Evolutionary conservation across 2,797 vertebrate genomes (phyloP).

Genomic region (Sylvia borin): DNA sequence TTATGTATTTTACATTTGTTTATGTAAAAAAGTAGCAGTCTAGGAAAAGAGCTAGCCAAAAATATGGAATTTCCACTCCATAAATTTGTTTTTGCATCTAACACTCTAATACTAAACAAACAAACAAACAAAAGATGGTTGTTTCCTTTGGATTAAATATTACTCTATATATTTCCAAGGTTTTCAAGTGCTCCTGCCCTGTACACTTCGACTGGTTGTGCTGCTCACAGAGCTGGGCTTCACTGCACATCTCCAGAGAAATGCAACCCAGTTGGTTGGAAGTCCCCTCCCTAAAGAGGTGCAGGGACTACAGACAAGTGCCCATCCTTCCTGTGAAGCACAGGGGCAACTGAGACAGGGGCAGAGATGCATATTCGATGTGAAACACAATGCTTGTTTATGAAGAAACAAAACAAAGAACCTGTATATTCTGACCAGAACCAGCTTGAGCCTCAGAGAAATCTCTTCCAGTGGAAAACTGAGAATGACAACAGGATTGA

Average conservation of each 20-base stretch:
- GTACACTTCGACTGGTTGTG: background rate
- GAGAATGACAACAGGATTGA: background rate
- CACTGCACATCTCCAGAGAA: background rate
- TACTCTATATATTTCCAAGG: background rate
- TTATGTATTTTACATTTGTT: no score
- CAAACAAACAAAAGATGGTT: background rate
- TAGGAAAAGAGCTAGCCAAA: background rate
- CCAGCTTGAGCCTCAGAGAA: background rate
- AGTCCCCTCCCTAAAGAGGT: background rate
- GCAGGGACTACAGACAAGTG: background rate
- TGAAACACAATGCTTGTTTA: background rate
- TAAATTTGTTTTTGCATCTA: background rate
- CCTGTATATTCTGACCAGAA: background rate
- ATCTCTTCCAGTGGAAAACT: background rate
- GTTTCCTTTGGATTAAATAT: background rate
- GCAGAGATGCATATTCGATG: background rate
- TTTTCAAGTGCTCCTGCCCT: background rate
- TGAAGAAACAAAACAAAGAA: background rate
- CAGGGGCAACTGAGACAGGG: background rate
- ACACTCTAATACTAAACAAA: background rate
- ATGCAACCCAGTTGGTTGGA: fast-evolving
- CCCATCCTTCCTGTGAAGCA: background rate
- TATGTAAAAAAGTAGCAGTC: no score
- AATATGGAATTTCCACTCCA: background rate
- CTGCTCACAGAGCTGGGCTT: background rate